These are phyloP conservation scores for Nicator chloris DNA, from an alignment of 2,113 vertebrate genomes.

Conservation along the genomic window DNA sequence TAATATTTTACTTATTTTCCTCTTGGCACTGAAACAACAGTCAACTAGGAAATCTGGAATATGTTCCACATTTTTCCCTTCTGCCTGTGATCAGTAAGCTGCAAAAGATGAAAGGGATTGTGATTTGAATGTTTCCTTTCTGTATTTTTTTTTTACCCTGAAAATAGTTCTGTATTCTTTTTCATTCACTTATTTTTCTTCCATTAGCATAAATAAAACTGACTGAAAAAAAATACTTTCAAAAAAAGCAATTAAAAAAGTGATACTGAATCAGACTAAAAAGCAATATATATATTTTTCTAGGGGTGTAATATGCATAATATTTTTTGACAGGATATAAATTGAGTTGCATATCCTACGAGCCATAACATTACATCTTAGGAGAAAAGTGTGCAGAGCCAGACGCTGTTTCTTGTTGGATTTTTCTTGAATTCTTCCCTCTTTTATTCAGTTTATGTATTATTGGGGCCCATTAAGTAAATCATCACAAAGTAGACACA, in stretches of 20 bases:
- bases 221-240: background rate
- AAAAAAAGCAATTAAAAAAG: background rate
- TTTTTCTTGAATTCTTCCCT: background rate
- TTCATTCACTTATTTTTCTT: background rate
- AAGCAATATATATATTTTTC: background rate
- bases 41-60: slow-evolving; percentile 56
- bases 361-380: background rate
- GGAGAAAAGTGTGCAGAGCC: background rate
- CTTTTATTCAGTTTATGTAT: background rate
- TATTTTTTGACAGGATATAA: background rate
- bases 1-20: slow-evolving; percentile 54
- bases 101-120: slow-evolving; percentile 51
- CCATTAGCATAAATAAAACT: background rate
- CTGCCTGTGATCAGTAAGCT: slow-evolving; percentile 55
- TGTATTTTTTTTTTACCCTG: background rate
- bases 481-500: background rate
- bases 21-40: slow-evolving; percentile 34
- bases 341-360: background rate
- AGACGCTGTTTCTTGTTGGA: background rate
- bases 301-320: background rate
- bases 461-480: background rate
- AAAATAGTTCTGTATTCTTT: background rate
- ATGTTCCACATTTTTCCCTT: slow-evolving; percentile 42
- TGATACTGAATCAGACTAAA: background rate
- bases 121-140: slow-evolving; percentile 34